These are phyloP conservation scores for Schizotus pectinicornis DNA, from an alignment of 2,888 invertebrate species.

Conservation along the genomic window DNA sequence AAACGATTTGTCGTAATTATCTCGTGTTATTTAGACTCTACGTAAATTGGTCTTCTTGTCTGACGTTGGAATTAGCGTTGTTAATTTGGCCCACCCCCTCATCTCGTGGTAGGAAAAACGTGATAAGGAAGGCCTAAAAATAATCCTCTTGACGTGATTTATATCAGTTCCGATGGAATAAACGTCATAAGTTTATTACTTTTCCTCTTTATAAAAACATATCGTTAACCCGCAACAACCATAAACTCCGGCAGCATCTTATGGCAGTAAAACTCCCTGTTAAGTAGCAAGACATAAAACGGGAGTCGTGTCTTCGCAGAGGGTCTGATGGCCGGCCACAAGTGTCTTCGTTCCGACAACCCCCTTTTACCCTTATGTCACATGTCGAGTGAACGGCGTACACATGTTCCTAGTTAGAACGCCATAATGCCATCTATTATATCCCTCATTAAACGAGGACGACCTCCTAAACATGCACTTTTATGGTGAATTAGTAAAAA, in stretches of 20 bases:
- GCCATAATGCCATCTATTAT: slow-evolving; percentile 48
- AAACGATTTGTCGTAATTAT: too few relatives aligned
- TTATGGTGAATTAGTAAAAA: slow-evolving; percentile 42
- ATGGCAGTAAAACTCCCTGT: slow-evolving; percentile 6
- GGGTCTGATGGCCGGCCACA: slow-evolving; percentile 15
- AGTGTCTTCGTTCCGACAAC: slow-evolving; percentile 8
- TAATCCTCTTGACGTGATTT: neutral
- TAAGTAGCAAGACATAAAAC: slow-evolving; percentile 9
- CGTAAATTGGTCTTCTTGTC: too few relatives aligned
- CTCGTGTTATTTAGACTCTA: too few relatives aligned
- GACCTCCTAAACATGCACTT: slow-evolving; percentile 38
- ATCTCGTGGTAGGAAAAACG: too few relatives aligned
- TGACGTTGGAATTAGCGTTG: too few relatives aligned
- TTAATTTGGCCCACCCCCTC: too few relatives aligned
- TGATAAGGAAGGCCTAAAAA: neutral
- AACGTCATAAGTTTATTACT: slow-evolving; percentile 23
- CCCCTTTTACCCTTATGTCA: slow-evolving; percentile 18
- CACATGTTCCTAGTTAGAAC: slow-evolving; percentile 50
- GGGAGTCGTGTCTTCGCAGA: slow-evolving; percentile 11
- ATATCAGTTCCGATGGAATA: slow-evolving; percentile 3
- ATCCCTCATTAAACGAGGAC: slow-evolving; percentile 36
- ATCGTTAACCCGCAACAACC: slow-evolving; percentile 3
- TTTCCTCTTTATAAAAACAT: slow-evolving; percentile 19
- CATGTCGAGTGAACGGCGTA: slow-evolving; percentile 27
- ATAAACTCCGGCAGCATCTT: slow-evolving; percentile 8